Evolutionary conservation across 2,113 vertebrate species (phyloP).

Genomic region (Chloebia gouldiae): DNA sequence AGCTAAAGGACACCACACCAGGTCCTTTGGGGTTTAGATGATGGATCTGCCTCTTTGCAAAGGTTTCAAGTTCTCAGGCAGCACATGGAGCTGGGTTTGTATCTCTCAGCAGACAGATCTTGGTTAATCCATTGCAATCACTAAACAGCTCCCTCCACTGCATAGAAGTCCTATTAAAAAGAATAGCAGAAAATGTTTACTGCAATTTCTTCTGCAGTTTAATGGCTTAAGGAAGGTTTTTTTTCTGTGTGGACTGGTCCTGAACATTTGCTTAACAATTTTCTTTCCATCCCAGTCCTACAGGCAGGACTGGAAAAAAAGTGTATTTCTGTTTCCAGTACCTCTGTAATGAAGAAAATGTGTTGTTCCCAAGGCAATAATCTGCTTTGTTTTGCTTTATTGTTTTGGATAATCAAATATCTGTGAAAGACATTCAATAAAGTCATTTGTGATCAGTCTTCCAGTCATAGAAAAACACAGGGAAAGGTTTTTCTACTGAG

Average conservation of each 20-base stretch:
- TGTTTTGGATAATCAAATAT: slow-evolving; percentile 47
- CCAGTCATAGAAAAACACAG: slow-evolving; percentile 10
- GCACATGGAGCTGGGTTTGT: not conserved
- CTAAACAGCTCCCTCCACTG: not conserved
- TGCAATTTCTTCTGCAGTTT: not conserved
- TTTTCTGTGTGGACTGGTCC: not conserved
- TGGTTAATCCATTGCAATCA: not conserved
- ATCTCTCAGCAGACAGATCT: not conserved
- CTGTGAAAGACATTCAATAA: slow-evolving; percentile 42
- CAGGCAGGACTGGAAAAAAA: not conserved
- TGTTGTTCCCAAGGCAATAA: slow-evolving; percentile 7
- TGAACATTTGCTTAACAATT: not conserved
- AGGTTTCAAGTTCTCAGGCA: not conserved
- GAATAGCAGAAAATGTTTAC: not conserved
- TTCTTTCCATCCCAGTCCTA: not conserved
- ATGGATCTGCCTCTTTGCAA: not conserved
- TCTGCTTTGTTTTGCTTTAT: slow-evolving; percentile 18
- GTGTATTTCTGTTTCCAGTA: not conserved
- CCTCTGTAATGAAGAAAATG: not conserved
- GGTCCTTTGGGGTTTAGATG: not conserved
- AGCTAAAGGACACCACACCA: not conserved
- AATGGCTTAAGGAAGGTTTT: not conserved
- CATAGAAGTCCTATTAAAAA: not conserved
- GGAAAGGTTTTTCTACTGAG: not conserved
- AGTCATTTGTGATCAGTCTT: slow-evolving; percentile 21